phyloP scores from a whole-genome alignment of 2,113 vertebrate genomes.

The Pollimyrus isidori region DNA sequence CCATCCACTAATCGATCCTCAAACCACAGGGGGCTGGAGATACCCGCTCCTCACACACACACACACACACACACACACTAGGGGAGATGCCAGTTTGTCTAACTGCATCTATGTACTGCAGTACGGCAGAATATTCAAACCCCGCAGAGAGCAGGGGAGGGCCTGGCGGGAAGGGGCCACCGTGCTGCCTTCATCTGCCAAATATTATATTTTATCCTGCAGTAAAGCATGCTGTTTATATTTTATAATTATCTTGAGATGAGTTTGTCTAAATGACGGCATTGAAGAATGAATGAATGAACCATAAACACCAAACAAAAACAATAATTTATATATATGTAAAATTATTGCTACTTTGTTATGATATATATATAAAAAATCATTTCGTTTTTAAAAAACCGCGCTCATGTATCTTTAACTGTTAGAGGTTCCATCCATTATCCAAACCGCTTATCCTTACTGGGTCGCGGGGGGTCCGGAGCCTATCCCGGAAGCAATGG shows the following conservation, averaged over 20 bases:
- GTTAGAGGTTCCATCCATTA: not conserved
- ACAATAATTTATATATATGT: too few relatives aligned
- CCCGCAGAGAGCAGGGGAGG: not conserved
- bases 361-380: too few relatives aligned
- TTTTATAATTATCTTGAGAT: not conserved
- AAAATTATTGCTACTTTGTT: too few relatives aligned
- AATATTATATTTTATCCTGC: not conserved
- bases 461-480: too few relatives aligned
- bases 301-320: not conserved
- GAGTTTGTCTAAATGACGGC: not conserved
- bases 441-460: too few relatives aligned
- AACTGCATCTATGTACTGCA: not conserved
- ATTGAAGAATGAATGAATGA: not conserved
- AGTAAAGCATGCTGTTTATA: not conserved
- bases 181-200: not conserved
- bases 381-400: not conserved
- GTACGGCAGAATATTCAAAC: not conserved
- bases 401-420: not conserved
- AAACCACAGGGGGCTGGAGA: not conserved
- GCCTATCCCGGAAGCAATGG: too few relatives aligned
- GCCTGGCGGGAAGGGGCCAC: not conserved
- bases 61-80: not conserved
- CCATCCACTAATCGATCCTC: not conserved
- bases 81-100: not conserved
- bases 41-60: not conserved